Evolutionary conservation across 2,888 invertebrate species (phyloP).

Genomic region (Mellilla xanthometata): DNA sequence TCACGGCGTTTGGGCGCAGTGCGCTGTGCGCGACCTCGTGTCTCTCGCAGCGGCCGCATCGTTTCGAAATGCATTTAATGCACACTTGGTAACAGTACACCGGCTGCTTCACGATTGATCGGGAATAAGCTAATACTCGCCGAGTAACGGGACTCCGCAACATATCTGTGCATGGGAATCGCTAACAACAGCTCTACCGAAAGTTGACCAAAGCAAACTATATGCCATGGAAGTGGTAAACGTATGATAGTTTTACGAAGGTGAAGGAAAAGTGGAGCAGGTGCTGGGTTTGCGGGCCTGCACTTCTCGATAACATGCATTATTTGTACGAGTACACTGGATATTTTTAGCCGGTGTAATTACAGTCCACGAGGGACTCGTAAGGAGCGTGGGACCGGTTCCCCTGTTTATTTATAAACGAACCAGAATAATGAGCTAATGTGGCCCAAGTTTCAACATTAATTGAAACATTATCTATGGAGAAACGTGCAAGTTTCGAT

Average conservation of each 20-base stretch:
- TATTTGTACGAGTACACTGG: slow-evolving; percentile 46
- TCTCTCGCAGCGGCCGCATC: slow-evolving; percentile 75
- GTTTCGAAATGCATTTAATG: slow-evolving; percentile 81
- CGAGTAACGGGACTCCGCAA: slow-evolving; percentile 35
- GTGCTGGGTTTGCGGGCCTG: slow-evolving; percentile 52
- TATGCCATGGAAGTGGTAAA: too few species aligned
- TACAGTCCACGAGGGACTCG: slow-evolving; percentile 38
- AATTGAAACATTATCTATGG: slow-evolving; percentile 38
- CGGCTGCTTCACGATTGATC: slow-evolving; percentile 50
- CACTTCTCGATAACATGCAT: slow-evolving; percentile 57
- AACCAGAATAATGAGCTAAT: slow-evolving; percentile 13
- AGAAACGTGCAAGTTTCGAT: slow-evolving; percentile 47
- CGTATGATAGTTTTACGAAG: slow-evolving; percentile 30
- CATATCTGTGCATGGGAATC: slow-evolving; percentile 26
- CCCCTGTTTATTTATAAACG: slow-evolving; percentile 46
- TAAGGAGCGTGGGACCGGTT: slow-evolving; percentile 44
- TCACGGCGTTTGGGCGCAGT: slow-evolving; percentile 72
- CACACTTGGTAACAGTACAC: slow-evolving; percentile 70
- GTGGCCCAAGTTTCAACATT: slow-evolving; percentile 34
- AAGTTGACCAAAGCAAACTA: too few species aligned
- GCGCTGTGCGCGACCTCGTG: slow-evolving; percentile 74
- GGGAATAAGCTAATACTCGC: slow-evolving; percentile 56
- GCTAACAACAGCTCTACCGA: not conserved
- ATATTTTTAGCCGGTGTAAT: slow-evolving; percentile 67
- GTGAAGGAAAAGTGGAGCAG: slow-evolving; percentile 58